Percentiles rank a stretch among this genome's conserved stretches.
phyloP scores from a whole-genome alignment of 2,797 vertebrate genomes.

The Epinephelus malabaricus region DNA sequence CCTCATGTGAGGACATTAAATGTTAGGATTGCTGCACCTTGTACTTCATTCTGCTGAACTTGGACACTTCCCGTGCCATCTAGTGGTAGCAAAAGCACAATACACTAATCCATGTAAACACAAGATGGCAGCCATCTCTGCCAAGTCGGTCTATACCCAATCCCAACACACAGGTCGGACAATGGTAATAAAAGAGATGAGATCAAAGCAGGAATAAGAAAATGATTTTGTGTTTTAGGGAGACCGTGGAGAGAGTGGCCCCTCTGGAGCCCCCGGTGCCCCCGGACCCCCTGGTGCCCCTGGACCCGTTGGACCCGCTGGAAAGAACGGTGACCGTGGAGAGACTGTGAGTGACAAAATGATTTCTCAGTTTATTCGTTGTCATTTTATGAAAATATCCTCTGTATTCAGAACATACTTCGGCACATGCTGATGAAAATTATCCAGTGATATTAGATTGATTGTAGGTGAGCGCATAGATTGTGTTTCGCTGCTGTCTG shows the following conservation, averaged over 20 bases:
- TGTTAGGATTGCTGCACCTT: too few species aligned
- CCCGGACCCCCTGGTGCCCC: slow-evolving; percentile 96
- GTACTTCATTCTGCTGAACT: too few species aligned
- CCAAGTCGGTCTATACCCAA: too few species aligned
- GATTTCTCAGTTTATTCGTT: neutral
- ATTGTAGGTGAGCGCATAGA: neutral
- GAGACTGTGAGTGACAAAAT: slow-evolving; percentile 89
- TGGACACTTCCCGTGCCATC: too few species aligned
- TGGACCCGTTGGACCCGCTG: slow-evolving; percentile 95
- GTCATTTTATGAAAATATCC: slow-evolving; percentile 1
- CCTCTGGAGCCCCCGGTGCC: slow-evolving; percentile 92
- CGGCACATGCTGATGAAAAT: neutral
- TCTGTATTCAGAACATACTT: neutral
- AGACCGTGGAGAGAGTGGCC: slow-evolving; percentile 94
- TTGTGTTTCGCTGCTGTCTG: slow-evolving; percentile 11
- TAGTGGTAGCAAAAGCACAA: too few species aligned
- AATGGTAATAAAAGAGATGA: neutral
- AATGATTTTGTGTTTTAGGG: slow-evolving; percentile 82
- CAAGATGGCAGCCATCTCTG: too few species aligned
- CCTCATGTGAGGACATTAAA: too few species aligned
- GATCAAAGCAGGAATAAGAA: neutral
- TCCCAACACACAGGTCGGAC: too few species aligned
- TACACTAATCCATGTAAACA: too few species aligned
- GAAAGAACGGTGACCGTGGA: slow-evolving; percentile 97
- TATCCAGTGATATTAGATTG: neutral